phyloP scores from a whole-genome alignment of 2,113 vertebrate species.

The Astatoreochromis straeleni region DNA sequence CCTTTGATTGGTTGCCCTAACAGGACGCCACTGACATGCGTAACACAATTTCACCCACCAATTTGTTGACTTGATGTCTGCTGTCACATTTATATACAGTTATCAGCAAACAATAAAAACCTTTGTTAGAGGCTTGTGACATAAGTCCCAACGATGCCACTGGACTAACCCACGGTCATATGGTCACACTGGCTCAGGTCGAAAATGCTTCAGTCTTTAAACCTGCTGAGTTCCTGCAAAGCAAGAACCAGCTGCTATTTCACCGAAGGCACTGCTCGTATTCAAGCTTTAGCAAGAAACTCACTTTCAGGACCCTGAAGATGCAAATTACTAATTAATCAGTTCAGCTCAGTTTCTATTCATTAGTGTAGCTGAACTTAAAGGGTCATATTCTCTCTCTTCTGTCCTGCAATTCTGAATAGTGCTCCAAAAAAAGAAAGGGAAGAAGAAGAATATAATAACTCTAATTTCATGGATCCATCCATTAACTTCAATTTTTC shows the following conservation, averaged over 20 bases:
- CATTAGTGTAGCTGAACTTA: neutral
- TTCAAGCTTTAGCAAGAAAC: neutral
- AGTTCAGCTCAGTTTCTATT: neutral
- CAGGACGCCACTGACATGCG: neutral
- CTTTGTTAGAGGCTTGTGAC: neutral
- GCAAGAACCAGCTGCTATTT: neutral
- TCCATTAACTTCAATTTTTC: rapidly evolving
- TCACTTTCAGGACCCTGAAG: neutral
- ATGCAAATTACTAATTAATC: neutral
- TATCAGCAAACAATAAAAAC: neutral
- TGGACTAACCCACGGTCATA: neutral
- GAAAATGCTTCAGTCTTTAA: neutral
- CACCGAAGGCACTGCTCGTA: rapidly evolving
- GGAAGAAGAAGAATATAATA: neutral
- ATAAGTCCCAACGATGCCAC: neutral
- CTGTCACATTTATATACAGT: neutral
- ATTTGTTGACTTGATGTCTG: neutral
- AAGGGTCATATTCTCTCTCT: neutral
- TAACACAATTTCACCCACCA: neutral
- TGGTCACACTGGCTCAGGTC: neutral
- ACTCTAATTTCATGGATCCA: neutral
- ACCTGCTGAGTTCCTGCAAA: neutral
- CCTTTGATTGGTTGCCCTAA: neutral
- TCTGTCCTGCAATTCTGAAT: neutral
- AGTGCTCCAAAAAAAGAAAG: neutral